Conservation (phyloP, 2,113 vertebrate genomes). For the Phodopus roborovskii region DNA sequence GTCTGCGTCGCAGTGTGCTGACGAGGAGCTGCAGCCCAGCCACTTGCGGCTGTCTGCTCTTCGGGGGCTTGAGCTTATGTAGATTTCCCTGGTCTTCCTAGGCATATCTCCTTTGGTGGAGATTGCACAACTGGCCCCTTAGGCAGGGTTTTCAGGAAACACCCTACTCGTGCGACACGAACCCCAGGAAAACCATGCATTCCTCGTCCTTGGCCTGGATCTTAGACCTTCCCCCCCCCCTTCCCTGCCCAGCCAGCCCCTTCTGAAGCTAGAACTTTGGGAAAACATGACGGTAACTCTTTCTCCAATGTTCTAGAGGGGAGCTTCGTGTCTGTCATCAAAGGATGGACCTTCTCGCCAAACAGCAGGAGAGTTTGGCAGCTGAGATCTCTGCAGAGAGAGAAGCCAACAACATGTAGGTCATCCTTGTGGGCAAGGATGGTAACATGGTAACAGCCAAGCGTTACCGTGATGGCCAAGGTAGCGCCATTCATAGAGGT, state of each 20-base stretch:
- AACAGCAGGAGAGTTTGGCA: constrained; percentile 86
- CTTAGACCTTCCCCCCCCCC: background rate
- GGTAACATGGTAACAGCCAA: background rate
- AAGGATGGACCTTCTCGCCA: constrained; percentile 82
- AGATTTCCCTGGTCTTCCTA: accelerated
- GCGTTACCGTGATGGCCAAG: background rate
- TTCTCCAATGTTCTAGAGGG: constrained; percentile 78
- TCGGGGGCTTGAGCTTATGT: accelerated
- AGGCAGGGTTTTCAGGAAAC: background rate
- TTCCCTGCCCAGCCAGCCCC: background rate
- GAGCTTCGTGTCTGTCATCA: constrained; percentile 86
- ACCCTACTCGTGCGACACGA: accelerated
- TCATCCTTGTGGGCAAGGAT: background rate
- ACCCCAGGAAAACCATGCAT: background rate
- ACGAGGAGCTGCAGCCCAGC: accelerated
- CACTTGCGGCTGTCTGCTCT: no score
- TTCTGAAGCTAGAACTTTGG: no score
- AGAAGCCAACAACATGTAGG: constrained; percentile 88
- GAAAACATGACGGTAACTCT: accelerated
- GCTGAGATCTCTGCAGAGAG: constrained; percentile 83
- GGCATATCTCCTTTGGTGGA: background rate
- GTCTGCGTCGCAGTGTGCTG: accelerated
- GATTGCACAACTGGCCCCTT: background rate
- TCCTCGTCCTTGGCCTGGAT: background rate
- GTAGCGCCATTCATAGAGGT: background rate